A percentile compares a stretch with the other conserved stretches of the same genome.
These are phyloP conservation scores for Druon quercuslanigerum DNA, from an alignment of 1,140 invertebrate species.

Conservation along the genomic window DNA sequence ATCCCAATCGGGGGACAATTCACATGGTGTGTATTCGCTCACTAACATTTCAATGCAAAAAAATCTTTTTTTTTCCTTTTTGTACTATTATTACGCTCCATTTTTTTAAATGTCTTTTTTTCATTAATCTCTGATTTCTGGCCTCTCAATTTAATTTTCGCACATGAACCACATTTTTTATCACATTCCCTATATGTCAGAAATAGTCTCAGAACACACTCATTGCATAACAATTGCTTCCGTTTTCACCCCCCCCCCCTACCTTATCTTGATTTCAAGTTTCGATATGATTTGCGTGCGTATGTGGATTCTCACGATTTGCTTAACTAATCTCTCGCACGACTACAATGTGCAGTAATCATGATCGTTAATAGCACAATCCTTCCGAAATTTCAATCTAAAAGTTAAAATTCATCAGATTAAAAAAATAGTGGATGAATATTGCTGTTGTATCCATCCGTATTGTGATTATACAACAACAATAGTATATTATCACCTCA, in stretches of 20 bases:
- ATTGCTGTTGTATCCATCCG: slow-evolving; percentile 19
- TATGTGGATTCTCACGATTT: slow-evolving; percentile 30
- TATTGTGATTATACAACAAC: background rate
- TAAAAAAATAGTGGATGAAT: background rate
- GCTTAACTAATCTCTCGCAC: slow-evolving; percentile 27
- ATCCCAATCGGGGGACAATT: slow-evolving; percentile 74
- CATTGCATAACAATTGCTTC: background rate
- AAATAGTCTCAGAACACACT: background rate
- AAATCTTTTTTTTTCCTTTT: slow-evolving; percentile 38
- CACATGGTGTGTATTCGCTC: slow-evolving; percentile 73
- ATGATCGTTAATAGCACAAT: slow-evolving; percentile 11
- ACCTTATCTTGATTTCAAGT: background rate
- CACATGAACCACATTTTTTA: background rate
- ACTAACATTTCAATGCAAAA: slow-evolving; percentile 31
- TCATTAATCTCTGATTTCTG: background rate
- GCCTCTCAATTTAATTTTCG: background rate
- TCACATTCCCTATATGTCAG: background rate
- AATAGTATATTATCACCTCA: slow-evolving; percentile 1
- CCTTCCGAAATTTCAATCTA: background rate
- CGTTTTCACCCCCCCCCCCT: background rate
- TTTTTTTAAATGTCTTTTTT: background rate
- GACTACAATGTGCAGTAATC: slow-evolving; percentile 26
- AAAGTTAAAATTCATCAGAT: background rate
- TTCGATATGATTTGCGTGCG: slow-evolving; percentile 27
- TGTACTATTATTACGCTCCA: background rate